These are phyloP conservation scores for Catharus fuscescens DNA, from an alignment of 2,113 vertebrate genomes.

Conservation along the genomic window DNA sequence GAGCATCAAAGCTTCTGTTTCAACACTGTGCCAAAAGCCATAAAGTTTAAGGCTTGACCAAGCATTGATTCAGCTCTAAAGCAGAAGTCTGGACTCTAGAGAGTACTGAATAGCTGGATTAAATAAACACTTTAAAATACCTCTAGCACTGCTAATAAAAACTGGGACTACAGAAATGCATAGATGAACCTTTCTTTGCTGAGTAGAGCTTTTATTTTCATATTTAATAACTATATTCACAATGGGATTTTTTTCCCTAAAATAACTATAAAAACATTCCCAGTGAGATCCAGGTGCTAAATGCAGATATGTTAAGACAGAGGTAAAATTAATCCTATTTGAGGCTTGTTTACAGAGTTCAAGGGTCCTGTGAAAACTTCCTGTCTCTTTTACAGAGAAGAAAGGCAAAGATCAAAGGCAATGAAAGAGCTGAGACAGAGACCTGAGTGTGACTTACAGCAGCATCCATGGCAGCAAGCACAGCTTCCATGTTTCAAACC, in stretches of 20 bases:
- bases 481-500: background rate
- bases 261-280: background rate
- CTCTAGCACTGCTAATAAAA: constrained; percentile 64
- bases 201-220: background rate
- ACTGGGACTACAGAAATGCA: constrained; percentile 18
- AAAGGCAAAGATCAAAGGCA: background rate
- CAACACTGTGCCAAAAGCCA: constrained; percentile 70
- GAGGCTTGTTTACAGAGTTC: background rate
- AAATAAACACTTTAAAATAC: constrained; percentile 69
- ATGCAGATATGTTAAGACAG: background rate
- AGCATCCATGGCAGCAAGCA: background rate
- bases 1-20: constrained; percentile 71
- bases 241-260: background rate
- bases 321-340: constrained; percentile 4
- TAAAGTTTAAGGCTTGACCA: constrained; percentile 77
- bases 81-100: constrained; percentile 65
- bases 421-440: background rate
- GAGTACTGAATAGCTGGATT: constrained; percentile 65
- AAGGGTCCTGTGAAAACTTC: background rate
- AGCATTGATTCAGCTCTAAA: constrained; percentile 69
- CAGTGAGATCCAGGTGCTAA: background rate
- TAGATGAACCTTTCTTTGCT: background rate
- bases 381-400: background rate
- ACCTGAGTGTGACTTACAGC: background rate
- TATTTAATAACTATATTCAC: background rate